Base-by-base conservation (phyloP, 2,797 vertebrate genomes). In the Sebastes oblongus region DNA sequence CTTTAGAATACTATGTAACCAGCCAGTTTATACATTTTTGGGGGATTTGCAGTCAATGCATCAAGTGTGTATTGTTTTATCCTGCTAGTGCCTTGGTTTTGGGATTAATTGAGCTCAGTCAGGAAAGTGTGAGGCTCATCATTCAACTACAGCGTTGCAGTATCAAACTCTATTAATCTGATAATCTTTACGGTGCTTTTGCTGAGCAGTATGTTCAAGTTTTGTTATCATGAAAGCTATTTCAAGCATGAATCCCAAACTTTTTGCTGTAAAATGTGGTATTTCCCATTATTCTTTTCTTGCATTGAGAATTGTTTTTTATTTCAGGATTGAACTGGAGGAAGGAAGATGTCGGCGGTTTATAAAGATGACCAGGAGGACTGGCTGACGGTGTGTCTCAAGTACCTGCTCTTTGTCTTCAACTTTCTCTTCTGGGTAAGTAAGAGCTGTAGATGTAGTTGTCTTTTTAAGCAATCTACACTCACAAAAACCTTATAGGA, bases 341-440 rank as follows among this genome's bases (percentile, higher is more conserved):
- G 54, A 79, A 78, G 39, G 81, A 90, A 79, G 81, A 97, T 97
- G 97, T 94, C 95, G 5, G 94, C 88, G 4, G 83, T 77, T 64
- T 93, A 94, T 79, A 97, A 97, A 89, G 93, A 94, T 0, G 94
- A 96, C 36, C 95, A 96, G 84, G 95, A 94, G 1, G 96, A 97
- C 92, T 97, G 96, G 94, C 71, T 96, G 82, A 95, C 94, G 0
- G 92, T 97, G 81, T 97, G 96, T 77, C 94, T 98, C 80, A 98
- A 97, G 89, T 97, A 97, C 83, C 91, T 98, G 52, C 96, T 98
- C 34, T 97, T 97, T 78, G 72, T 97, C 65, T 97, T 97, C 89
- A 98, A 97, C 92, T 97, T 97, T 86, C 94, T 97, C 83, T 98
- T 98, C 89, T 98, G 97, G 97, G 97, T 98, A 91, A 97, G 96